These are phyloP conservation scores for Rutpela maculata DNA, from an alignment of 2,888 invertebrate genomes.

Conservation along the genomic window DNA sequence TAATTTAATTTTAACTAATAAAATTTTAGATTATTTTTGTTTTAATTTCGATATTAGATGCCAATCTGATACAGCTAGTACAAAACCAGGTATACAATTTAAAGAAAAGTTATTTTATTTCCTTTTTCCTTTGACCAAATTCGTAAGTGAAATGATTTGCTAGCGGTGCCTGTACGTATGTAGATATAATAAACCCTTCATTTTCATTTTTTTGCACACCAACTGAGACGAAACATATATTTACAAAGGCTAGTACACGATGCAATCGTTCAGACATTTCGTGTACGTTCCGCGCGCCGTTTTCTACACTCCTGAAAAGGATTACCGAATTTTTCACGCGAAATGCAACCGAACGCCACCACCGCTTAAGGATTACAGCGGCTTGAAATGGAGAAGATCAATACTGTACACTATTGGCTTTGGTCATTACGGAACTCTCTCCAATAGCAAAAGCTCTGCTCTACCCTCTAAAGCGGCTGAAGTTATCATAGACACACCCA, in stretches of 20 bases:
- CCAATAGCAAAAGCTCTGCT: slow-evolving; percentile 53
- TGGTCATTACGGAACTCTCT: slow-evolving; percentile 60
- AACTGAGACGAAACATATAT: slow-evolving; percentile 39
- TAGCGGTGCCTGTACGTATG: slow-evolving; percentile 6
- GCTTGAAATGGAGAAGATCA: slow-evolving; percentile 52
- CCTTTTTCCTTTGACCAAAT: background rate
- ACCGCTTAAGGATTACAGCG: slow-evolving; percentile 19
- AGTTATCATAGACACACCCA: slow-evolving; percentile 41
- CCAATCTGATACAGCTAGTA: too few relatives aligned
- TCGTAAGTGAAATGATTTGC: slow-evolving; percentile 25
- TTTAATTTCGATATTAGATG: too few relatives aligned
- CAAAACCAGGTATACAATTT: too few relatives aligned
- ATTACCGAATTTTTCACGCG: slow-evolving; percentile 44
- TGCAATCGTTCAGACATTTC: slow-evolving; percentile 48
- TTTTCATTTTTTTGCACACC: slow-evolving; percentile 26
- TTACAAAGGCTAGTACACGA: slow-evolving; percentile 47
- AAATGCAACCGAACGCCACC: slow-evolving; percentile 34
- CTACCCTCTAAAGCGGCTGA: slow-evolving; percentile 29
- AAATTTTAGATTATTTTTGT: too few relatives aligned
- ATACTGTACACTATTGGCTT: slow-evolving; percentile 63
- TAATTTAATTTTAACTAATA: too few relatives aligned
- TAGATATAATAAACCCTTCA: slow-evolving; percentile 27
- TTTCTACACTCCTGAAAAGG: slow-evolving; percentile 44
- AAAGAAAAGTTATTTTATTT: background rate
- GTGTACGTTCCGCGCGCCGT: slow-evolving; percentile 25